Percentiles rank a stretch among this genome's conserved stretches.
phyloP scores from a whole-genome alignment of 2,113 vertebrate species.

The Leptocoma aspasia region DNA sequence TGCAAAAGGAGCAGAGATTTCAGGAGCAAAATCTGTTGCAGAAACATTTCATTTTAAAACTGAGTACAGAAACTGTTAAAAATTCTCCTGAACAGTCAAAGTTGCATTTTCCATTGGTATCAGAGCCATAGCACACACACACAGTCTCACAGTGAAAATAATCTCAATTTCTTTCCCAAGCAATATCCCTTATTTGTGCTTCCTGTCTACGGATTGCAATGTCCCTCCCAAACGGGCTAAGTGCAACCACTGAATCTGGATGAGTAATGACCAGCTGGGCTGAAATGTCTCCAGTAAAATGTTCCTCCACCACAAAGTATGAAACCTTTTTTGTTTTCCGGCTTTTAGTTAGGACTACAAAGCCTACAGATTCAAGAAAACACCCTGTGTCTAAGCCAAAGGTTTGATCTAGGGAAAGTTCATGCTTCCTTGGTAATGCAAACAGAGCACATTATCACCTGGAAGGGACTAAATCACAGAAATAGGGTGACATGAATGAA shows the following conservation, averaged over 20 bases:
- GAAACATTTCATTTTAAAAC: neutral
- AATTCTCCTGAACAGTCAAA: neutral
- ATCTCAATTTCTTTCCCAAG: neutral
- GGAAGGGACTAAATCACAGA: neutral
- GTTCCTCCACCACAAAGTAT: neutral
- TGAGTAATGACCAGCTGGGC: constrained; percentile 13
- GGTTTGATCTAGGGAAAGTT: neutral
- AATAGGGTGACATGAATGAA: neutral
- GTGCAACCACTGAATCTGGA: neutral
- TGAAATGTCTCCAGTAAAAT: constrained; percentile 14
- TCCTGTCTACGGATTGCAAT: neutral
- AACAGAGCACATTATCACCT: neutral
- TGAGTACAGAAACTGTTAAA: neutral
- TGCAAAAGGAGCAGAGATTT: neutral
- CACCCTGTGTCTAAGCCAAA: neutral
- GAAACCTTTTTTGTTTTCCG: neutral
- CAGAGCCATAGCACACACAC: neutral
- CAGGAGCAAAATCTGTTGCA: neutral
- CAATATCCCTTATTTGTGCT: neutral
- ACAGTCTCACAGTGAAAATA: neutral
- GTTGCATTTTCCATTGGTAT: neutral
- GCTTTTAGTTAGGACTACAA: neutral
- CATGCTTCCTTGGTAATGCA: neutral
- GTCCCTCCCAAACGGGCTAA: neutral
- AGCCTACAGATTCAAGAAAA: neutral